Evolutionary conservation across 2,113 vertebrate species (phyloP), one percentile per base, ranked within the genome.

Genomic region (Sinosuthora webbiana): DNA sequence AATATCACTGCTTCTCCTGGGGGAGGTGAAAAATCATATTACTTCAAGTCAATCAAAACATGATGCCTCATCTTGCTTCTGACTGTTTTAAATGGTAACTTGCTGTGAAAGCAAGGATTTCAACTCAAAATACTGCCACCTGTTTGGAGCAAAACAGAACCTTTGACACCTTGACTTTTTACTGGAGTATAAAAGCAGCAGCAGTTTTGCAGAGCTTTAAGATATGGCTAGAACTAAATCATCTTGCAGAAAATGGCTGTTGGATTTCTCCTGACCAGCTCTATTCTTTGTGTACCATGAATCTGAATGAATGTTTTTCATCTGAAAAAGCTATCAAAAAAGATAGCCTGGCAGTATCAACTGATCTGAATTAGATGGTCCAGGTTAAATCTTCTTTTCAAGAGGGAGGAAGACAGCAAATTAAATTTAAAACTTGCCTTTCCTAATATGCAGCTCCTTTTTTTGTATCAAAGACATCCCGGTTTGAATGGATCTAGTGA

Each of bases 31-130:
- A 94, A 90, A 76, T 79, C 39, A 10, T 80, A 77, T 71, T 52
- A 47, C 67, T 95, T 87, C 37, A 75, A 67, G 73, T 92, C 80
- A 82, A 71, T 87, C 84, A 93, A 93, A 95, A 90, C 47, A 30
- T 47, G 55, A 80, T 22, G 1, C 56, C 33, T 83, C 71, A 41
- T 88, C 63, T 91, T 88, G 71, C 55, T 88, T 90, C 68, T 80
- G 45, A 86, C 71, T 74, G 52, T 50, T 93, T 74, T 74, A 60
- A 70, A 45, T 63, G 77, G 67, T 85, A 92, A 70, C 59, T 87
- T 37, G 11, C 50, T 76, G 20, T 35, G 73, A 89, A 90, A 86
- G 57, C 52, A 78, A 63, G 33, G 35, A 49, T 88, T 90, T 83
- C 4, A 83, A 11, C 35, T 89, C 47, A 78, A 89, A 94, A 90